These are phyloP conservation scores for Phrynosoma platyrhinos DNA, from an alignment of 2,113 vertebrate genomes.

Conservation along the genomic window DNA sequence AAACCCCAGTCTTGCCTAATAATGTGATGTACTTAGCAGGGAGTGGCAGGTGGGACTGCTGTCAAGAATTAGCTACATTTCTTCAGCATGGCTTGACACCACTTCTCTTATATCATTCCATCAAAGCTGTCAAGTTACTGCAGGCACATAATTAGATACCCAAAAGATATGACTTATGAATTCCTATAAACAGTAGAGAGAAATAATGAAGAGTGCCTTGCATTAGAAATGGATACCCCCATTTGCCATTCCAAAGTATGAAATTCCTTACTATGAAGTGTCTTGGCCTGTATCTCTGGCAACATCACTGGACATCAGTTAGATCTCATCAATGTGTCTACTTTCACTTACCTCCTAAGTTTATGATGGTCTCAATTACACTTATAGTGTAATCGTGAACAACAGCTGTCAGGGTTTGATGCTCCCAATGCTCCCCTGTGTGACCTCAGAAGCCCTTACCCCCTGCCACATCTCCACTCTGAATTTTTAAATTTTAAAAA, in stretches of 20 bases:
- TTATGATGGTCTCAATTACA: background rate
- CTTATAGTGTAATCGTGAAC: background rate
- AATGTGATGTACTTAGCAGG: rapidly evolving
- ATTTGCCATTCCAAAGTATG: background rate
- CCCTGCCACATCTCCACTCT: too few species aligned
- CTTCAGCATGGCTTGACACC: background rate
- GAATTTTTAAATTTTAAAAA: too few species aligned
- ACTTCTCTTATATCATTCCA: slow-evolving; percentile 5
- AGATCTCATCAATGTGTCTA: background rate
- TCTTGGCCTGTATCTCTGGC: background rate
- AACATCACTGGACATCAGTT: too few species aligned
- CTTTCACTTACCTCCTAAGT: background rate
- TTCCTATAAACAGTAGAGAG: background rate
- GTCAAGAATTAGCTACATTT: slow-evolving; percentile 34
- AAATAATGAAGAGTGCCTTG: slow-evolving; percentile 5
- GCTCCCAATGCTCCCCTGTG: background rate
- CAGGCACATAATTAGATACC: slow-evolving; percentile 7
- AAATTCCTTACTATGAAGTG: background rate
- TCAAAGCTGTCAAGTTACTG: slow-evolving; percentile 38
- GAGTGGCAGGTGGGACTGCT: background rate
- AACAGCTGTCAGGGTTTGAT: background rate
- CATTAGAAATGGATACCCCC: background rate
- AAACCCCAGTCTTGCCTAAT: background rate
- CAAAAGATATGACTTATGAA: slow-evolving; percentile 9
- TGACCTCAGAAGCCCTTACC: too few species aligned